Base-by-base conservation (phyloP, 1,140 invertebrate genomes). In the Eriocheir sinensis region DNA sequence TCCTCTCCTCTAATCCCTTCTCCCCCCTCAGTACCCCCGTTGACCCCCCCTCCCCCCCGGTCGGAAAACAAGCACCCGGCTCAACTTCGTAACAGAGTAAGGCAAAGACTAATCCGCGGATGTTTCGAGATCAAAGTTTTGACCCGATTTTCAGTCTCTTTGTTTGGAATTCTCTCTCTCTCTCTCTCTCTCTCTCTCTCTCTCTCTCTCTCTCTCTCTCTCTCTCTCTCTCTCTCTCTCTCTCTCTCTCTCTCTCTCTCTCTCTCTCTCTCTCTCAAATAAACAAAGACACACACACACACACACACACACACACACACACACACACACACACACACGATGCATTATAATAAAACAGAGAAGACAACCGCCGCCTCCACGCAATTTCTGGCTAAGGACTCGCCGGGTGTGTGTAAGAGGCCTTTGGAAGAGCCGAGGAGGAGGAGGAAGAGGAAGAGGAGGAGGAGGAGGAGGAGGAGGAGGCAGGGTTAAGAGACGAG, bases 281-380 rank as follows among this genome's bases (percentile, higher is more conserved):
- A 85, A 3, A 85, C 30, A 85, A 4, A 85, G 3, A 85, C 83
- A 32, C 21, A 85, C 83, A 85, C 30, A 85, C 83, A 85, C 30
- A 85, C 83, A 32, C 30, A 85, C 83, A 85, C 38, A 41, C 83
- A 41, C 30, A 85, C 83, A 85, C 30, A 38, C 34, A 85, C 21
- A 41, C 8, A 27, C 38, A 30, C 34, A 83, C 34, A 30, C 80
- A 83, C 80, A 36, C 80, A 83, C 21, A 41, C 44, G 8, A n/a
- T n/a, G n/a, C n/a, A n/a, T n/a, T n/a, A n/a, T n/a, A n/a, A n/a
- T n/a, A n/a, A n/a, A n/a, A n/a, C n/a, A n/a, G n/a, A n/a, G n/a
- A n/a, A n/a, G n/a, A n/a, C n/a, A n/a, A n/a, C n/a, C n/a, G n/a
- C n/a, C n/a, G n/a, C n/a, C n/a, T n/a, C n/a, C n/a, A n/a, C n/a